Evolutionary conservation across 2,113 vertebrate genomes (phyloP).

Genomic region (Aldabrachelys gigantea): DNA sequence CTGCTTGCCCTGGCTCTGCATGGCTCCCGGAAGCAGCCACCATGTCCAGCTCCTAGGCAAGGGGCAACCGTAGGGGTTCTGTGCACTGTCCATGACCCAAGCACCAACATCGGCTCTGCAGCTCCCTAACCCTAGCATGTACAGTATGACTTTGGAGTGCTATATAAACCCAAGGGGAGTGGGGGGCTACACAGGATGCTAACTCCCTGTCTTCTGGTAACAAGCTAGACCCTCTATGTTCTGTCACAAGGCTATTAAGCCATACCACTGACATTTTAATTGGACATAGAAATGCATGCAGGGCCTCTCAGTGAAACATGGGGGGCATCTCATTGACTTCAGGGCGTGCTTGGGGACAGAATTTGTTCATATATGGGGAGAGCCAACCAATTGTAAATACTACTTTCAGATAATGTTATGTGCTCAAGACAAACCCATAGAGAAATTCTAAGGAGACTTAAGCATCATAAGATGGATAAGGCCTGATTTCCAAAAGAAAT

Average conservation of each 20-base stretch:
- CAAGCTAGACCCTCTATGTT: rapidly evolving
- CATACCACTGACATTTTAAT: not conserved
- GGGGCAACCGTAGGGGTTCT: no score
- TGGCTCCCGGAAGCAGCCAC: no score
- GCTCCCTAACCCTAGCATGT: not conserved
- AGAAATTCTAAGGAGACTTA: not conserved
- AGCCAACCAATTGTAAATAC: not conserved
- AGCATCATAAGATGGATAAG: not conserved
- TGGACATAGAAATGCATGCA: not conserved
- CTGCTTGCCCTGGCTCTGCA: no score
- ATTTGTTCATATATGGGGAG: conserved; percentile 2
- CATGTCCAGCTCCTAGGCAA: no score
- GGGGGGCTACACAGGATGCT: not conserved
- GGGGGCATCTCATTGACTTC: not conserved
- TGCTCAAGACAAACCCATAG: conserved; percentile 7
- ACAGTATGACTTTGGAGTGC: not conserved
- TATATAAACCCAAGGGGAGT: not conserved
- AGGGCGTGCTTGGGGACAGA: not conserved
- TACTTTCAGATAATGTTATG: not conserved
- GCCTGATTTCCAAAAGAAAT: conserved; percentile 3
- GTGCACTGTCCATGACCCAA: no score
- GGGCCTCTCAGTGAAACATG: not conserved
- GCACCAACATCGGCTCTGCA: no score
- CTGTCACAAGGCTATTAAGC: not conserved
- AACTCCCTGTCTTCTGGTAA: not conserved